Percentiles rank a stretch among this genome's conserved stretches.
These are phyloP conservation scores for Podocnemis expansa DNA, from an alignment of 2,113 vertebrate genomes.

Conservation along the genomic window DNA sequence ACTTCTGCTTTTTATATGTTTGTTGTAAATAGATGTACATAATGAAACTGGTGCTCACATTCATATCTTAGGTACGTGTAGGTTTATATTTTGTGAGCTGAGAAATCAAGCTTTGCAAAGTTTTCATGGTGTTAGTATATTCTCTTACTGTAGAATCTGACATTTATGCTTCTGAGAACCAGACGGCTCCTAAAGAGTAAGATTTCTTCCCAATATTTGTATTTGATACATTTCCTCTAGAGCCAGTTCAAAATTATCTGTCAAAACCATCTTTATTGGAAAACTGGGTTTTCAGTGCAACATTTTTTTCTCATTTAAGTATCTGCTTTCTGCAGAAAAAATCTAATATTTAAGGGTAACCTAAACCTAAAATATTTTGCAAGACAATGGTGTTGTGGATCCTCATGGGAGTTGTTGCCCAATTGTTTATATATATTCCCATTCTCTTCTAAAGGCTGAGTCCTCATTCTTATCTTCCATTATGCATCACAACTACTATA, in stretches of 20 bases:
- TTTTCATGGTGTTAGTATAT: neutral
- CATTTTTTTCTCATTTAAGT: neutral
- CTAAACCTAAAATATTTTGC: neutral
- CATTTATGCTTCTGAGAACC: too few species aligned
- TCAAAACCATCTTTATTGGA: neutral
- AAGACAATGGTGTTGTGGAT: neutral
- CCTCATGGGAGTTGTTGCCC: too few species aligned
- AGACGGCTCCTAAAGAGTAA: too few species aligned
- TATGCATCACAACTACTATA: neutral
- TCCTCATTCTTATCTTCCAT: neutral
- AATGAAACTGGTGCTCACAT: neutral
- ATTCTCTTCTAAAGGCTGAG: neutral
- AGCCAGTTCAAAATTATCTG: neutral
- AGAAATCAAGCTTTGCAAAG: neutral
- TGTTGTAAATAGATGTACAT: neutral
- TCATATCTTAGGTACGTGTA: neutral
- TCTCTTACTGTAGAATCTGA: too few species aligned
- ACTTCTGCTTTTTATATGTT: neutral
- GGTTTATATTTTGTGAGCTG: neutral
- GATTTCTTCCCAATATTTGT: too few species aligned
- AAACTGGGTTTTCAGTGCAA: neutral
- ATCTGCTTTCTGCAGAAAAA: neutral
- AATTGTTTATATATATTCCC: neutral
- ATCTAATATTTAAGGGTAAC: too few species aligned
- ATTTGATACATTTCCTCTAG: neutral